A percentile compares a stretch with the other conserved stretches of the same genome.
Evolutionary conservation across 2,113 vertebrate species (phyloP).

Genomic region (Lasiurus borealis): DNA sequence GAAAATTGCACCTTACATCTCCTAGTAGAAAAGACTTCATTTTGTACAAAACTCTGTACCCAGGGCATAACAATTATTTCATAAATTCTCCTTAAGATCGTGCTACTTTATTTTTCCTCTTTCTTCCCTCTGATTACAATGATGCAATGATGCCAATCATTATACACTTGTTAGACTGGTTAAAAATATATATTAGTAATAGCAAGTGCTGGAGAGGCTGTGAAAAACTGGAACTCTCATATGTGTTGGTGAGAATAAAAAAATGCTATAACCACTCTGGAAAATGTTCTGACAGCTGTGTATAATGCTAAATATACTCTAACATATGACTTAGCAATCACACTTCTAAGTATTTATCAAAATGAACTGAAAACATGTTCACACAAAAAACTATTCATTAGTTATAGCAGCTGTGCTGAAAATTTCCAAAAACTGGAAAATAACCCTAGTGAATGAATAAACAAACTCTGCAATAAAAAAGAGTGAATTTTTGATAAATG

Average conservation of each 20-base stretch:
- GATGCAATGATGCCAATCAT: background rate
- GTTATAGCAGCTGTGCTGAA: background rate
- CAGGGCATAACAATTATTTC: background rate
- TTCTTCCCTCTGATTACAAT: background rate
- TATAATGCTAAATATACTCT: background rate
- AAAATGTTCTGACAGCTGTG: constrained; percentile 15
- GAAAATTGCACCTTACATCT: background rate
- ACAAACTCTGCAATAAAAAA: constrained; percentile 27
- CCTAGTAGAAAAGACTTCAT: background rate
- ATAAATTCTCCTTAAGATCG: constrained; percentile 12
- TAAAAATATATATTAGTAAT: constrained; percentile 21
- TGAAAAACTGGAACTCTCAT: constrained; percentile 1
- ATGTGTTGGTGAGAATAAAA: background rate
- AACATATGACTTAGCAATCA: background rate
- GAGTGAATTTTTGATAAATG: background rate
- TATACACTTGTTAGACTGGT: background rate
- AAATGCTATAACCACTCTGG: background rate
- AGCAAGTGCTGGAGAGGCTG: background rate
- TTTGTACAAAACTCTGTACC: background rate
- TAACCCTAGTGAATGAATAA: background rate
- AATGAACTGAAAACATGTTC: constrained; percentile 25
- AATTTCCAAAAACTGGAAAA: background rate
- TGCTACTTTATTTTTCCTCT: constrained; percentile 7
- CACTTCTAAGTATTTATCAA: background rate
- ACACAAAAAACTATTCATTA: constrained; percentile 22